Evolutionary conservation across 2,797 vertebrate genomes (phyloP).

Genomic region (Mormyrus proboscirostris): DNA sequence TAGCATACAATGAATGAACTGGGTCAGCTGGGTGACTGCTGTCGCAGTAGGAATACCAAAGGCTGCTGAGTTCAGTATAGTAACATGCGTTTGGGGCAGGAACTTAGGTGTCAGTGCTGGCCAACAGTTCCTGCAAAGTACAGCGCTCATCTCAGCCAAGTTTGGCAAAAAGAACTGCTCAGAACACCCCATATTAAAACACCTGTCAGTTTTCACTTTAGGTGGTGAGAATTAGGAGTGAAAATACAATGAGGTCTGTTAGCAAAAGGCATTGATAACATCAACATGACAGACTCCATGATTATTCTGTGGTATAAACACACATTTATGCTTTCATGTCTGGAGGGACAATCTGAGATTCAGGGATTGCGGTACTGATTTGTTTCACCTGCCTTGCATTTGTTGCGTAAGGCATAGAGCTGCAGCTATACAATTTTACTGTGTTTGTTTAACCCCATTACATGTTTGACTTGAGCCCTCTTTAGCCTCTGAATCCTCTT

Average conservation of each 20-base stretch:
- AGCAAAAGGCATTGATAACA: neutral
- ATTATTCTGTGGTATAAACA: neutral
- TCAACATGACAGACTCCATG: neutral
- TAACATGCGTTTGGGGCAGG: neutral
- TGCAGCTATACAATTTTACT: neutral
- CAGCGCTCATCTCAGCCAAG: neutral
- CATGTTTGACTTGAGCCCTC: neutral
- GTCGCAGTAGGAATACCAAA: neutral
- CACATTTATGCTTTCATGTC: neutral
- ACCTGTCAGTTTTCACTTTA: neutral
- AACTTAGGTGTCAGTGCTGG: neutral
- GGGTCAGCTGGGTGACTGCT: neutral
- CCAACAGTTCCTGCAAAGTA: neutral
- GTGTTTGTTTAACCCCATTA: neutral
- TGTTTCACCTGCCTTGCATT: neutral
- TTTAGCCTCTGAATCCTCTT: neutral
- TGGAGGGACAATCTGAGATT: neutral
- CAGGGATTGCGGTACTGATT: neutral
- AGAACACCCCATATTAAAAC: neutral
- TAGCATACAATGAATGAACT: neutral
- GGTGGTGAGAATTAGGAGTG: neutral
- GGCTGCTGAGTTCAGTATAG: neutral
- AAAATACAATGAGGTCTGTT: neutral
- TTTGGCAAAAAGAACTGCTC: neutral
- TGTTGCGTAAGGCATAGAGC: neutral